Evolutionary conservation across 2,888 invertebrate genomes (phyloP), one percentile per base, ranked within the genome.

Genomic region (Athalia circularis): DNA sequence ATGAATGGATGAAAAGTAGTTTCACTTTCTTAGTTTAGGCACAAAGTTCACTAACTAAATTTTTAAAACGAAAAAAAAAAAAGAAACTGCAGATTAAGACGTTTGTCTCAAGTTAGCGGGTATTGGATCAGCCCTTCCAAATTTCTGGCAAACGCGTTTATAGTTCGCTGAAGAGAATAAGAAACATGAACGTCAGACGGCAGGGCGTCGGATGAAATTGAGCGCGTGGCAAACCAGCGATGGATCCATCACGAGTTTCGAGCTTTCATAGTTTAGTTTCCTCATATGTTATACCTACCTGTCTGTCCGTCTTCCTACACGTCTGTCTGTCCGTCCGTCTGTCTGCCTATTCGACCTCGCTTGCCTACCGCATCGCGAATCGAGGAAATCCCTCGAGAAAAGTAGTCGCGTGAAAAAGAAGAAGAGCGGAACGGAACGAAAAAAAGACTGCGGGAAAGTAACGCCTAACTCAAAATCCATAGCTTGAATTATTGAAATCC

Each of bases 401-500:
- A 15, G 50, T 9, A 8, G 50, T 5, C n/a, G 2, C 29, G 11
- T 6, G 11, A 15, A 57, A n/a, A 57, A 43, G 15, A 1, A 59
- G 47, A 8, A 8, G 9, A 59, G 13, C 13, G 1, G 13, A 7
- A 15, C 15, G 47, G n/a, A 13, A 5, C n/a, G 13, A 59, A 59
- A 47, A 4, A 70, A 45, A 29, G 29, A 29, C 29, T 29, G 1
- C 9, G 4, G 47, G 13, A 59, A 59, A 45, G 47, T 59, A 11
- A 0, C 6, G 78, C 79, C 80, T 82, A 80, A 84, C 85, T 85
- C 81, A 84, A 85, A 86, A 86, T 86, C 84, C 84, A 85, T 85
- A 85, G 78, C 80, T 81, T 87, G 85, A 85, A 86, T 87, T 85
- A 86, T 86, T 86, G 85, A 87, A 82, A 85, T 83, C 79, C 81